These are phyloP conservation scores for Lacerta agilis DNA, from an alignment of 2,797 vertebrate genomes.

Conservation along the genomic window DNA sequence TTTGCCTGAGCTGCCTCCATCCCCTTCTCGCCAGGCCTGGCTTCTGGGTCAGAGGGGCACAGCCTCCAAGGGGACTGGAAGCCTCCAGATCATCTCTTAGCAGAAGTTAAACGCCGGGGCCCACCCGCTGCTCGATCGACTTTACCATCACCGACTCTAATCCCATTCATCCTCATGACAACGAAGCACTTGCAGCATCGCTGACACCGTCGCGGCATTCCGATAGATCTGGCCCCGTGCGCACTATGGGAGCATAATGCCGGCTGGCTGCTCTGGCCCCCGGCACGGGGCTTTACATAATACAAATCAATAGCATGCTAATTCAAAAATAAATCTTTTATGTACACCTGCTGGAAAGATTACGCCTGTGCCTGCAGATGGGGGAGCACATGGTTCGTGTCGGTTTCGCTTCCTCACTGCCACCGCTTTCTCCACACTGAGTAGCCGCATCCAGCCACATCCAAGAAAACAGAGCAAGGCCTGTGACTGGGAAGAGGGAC, in stretches of 20 bases:
- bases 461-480: slow-evolving; percentile 25
- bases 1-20: too few relatives aligned
- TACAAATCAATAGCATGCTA: slow-evolving; percentile 19
- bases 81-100: background rate
- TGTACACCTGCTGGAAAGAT: slow-evolving; percentile 47
- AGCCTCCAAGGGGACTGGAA: background rate
- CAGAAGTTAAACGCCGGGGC: slow-evolving; percentile 23
- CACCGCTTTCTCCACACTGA: background rate
- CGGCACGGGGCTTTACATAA: background rate
- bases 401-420: background rate
- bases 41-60: background rate
- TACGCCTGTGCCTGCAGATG: slow-evolving; percentile 16
- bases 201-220: background rate
- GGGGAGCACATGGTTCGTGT: background rate
- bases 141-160: slow-evolving; percentile 23
- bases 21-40: background rate
- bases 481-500: background rate
- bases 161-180: slow-evolving; percentile 45
- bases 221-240: background rate
- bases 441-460: background rate
- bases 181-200: slow-evolving; percentile 6
- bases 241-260: slow-evolving; percentile 17
- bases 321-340: background rate
- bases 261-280: background rate
- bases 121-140: slow-evolving; percentile 31